phyloP scores from a whole-genome alignment of 2,888 invertebrate species.

The Acronicta aceris region DNA sequence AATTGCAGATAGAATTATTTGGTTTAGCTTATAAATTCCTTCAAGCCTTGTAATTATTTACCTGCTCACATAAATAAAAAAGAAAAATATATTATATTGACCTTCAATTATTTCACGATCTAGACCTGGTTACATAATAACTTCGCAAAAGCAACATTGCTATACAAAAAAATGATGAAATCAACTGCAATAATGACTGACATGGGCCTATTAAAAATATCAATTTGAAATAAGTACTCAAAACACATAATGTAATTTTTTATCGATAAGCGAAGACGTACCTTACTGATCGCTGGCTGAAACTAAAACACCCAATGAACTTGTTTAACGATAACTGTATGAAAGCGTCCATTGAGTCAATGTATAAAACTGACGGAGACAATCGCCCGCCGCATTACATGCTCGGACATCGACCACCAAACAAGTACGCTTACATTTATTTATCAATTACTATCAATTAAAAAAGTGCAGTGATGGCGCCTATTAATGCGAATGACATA shows the following conservation, averaged over 20 bases:
- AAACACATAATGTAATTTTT: constrained; percentile 27
- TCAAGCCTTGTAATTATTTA: too few relatives aligned
- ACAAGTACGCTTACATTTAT: constrained; percentile 62
- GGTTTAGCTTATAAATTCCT: too few relatives aligned
- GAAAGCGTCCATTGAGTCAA: constrained; percentile 58
- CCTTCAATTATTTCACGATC: background rate
- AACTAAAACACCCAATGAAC: constrained; percentile 45
- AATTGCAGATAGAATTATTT: too few relatives aligned
- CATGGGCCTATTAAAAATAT: background rate
- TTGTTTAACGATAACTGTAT: constrained; percentile 56
- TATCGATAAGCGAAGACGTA: constrained; percentile 31
- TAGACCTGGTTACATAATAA: too few relatives aligned
- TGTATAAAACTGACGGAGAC: constrained; percentile 76
- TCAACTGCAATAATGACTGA: background rate
- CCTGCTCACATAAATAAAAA: too few relatives aligned
- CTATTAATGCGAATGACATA: constrained; percentile 77
- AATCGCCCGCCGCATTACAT: constrained; percentile 73
- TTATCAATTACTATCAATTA: constrained; percentile 51
- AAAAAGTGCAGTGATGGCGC: constrained; percentile 81
- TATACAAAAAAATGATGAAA: constrained; percentile 22
- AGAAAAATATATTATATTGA: too few relatives aligned
- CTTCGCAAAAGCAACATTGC: too few relatives aligned
- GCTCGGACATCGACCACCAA: constrained; percentile 73
- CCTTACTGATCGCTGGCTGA: constrained; percentile 38
- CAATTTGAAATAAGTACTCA: constrained; percentile 5